Evolutionary conservation across 2,113 vertebrate species (phyloP), one percentile per base, ranked within the genome.

Genomic region (Seriola dumerili): DNA sequence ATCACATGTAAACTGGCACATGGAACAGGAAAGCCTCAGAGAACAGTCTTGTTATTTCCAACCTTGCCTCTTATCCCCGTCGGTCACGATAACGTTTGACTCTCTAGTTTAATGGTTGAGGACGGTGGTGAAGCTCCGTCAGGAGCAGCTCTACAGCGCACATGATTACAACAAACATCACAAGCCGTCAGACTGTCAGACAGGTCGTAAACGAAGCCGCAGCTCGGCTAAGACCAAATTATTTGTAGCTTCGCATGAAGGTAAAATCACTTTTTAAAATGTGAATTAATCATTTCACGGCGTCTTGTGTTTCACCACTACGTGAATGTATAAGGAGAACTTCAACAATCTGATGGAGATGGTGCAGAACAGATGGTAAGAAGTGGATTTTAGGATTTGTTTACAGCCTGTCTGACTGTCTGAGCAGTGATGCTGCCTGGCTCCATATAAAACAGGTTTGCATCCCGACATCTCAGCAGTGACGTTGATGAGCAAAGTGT

Each of bases 41-140:
- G 11, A 78, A 14, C 42, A 21, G 38, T 13, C 17, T 57, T 57
- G 2, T 57, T 21, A 0, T 67, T 54, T 3, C 19, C 23, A 34
- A 5, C 34, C 46, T 14, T 4, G 3, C 17, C 8, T 0, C 0
- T 38, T 2, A 5, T 29, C 29, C n/a, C n/a, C 38, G 16, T 21
- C 7, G 2, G 17, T 57, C 21, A 50, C n/a, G 3, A 36, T n/a
- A 71, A 46, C n/a, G 13, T 23, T 29, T 62, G 44, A 62, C n/a
- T 32, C 14, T 34, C 10, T 14, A 21, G 0, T 68, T 64, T 3
- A 46, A 50, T 70, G 17, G 38, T n/a, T 73, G 25, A 19, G 46
- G 21, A 14, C 1, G 1, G 0, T 3, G 6, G n/a, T 2, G 34
- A 23, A 4, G 17, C 12, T 4, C 42, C 1, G 42, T 8, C 17